Percentiles rank a stretch among this genome's conserved stretches.
Evolutionary conservation across 2,888 invertebrate species (phyloP).

Genomic region (Cosmopolites sordidus): DNA sequence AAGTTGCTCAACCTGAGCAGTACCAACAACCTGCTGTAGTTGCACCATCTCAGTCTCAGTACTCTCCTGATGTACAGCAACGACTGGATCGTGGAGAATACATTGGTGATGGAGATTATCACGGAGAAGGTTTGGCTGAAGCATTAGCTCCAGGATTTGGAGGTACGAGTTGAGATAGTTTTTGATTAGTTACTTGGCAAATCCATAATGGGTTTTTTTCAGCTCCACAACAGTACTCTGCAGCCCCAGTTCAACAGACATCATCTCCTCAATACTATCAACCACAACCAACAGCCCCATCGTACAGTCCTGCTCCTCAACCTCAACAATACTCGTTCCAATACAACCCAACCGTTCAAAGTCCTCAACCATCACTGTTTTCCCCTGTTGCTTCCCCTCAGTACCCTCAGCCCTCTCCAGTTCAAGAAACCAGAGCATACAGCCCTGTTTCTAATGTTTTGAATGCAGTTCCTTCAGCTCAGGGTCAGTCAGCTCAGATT

Average conservation of each 20-base stretch:
- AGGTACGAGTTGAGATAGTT: too few species aligned
- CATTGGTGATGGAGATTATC: constrained; percentile 42
- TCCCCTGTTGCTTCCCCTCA: constrained; percentile 2
- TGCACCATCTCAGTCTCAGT: constrained; percentile 29
- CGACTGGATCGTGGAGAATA: constrained; percentile 40
- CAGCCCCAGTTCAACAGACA: constrained; percentile 12
- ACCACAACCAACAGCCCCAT: not conserved
- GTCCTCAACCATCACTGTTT: constrained; percentile 12
- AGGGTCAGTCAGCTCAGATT: constrained; percentile 26
- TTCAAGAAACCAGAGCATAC: constrained; percentile 26
- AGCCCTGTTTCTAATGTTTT: constrained; percentile 12
- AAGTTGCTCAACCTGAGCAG: constrained; percentile 27
- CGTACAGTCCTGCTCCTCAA: constrained; percentile 1
- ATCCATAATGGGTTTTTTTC: not conserved
- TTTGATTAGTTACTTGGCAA: not conserved
- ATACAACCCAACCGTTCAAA: constrained; percentile 4
- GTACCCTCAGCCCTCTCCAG: constrained; percentile 20
- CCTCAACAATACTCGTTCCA: not conserved
- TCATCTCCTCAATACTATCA: constrained; percentile 17
- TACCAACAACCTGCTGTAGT: constrained; percentile 23
- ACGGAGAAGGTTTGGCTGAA: constrained; percentile 40
- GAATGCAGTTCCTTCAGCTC: constrained; percentile 13
- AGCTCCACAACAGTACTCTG: constrained; percentile 16
- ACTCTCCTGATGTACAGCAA: constrained; percentile 35
- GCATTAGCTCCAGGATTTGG: constrained; percentile 36